Evolutionary conservation across 1,140 invertebrate species (phyloP).

Genomic region (Dendrolimus punctatus): DNA sequence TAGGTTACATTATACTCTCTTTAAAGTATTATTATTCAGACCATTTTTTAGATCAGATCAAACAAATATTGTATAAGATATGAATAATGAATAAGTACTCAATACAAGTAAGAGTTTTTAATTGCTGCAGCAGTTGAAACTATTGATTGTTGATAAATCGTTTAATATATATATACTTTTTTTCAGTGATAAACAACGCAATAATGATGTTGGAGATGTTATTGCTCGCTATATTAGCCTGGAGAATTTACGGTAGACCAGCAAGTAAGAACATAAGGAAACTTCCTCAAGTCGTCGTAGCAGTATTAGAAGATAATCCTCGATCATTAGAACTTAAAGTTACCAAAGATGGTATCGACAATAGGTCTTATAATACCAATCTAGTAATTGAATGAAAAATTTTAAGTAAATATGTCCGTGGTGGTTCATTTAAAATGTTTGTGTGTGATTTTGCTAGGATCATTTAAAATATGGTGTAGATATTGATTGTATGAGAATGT

Average conservation of each 20-base stretch:
- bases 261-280: conserved; percentile 47
- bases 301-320: conserved; percentile 40
- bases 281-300: conserved; percentile 39
- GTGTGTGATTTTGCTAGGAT: too few species aligned
- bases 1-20: too few species aligned
- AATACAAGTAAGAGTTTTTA: too few species aligned
- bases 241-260: conserved; percentile 68
- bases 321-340: conserved; percentile 41
- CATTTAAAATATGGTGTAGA: too few species aligned
- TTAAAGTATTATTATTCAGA: too few species aligned
- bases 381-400: conserved; percentile 3
- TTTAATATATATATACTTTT: conserved; percentile 8
- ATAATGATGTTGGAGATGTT: conserved; percentile 76
- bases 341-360: conserved; percentile 42
- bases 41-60: too few species aligned
- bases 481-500: too few species aligned
- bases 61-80: too few species aligned
- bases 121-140: too few species aligned
- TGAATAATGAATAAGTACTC: too few species aligned
- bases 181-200: conserved; percentile 75
- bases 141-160: too few species aligned
- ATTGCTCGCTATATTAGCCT: conserved; percentile 70
- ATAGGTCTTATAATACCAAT: conserved; percentile 25
- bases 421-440: too few species aligned
- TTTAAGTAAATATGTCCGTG: neutral